phyloP scores from a whole-genome alignment of 2,113 vertebrate genomes.

The Lethenteron reissneri region DNA sequence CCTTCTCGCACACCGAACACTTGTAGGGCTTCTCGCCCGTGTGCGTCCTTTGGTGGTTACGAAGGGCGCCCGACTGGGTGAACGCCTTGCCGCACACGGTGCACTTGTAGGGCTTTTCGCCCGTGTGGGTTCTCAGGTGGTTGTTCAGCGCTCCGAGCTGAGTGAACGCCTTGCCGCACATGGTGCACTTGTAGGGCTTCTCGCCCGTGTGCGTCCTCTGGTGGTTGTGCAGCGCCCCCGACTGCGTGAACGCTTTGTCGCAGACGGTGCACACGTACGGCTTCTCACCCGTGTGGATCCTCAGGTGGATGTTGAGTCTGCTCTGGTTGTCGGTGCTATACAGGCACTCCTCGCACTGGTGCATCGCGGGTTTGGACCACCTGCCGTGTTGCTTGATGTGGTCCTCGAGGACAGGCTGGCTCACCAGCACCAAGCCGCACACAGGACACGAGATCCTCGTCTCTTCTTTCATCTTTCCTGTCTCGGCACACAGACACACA shows the following conservation, averaged over 20 bases:
- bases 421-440: background rate
- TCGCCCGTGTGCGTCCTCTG: conserved; percentile 1
- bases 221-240: background rate
- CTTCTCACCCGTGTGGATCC: conserved; percentile 5
- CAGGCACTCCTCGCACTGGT: background rate
- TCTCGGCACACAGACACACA: no score
- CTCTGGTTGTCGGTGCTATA: conserved; percentile 1
- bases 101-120: background rate
- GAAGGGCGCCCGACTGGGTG: background rate
- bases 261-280: background rate
- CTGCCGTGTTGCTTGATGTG: background rate
- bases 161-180: background rate
- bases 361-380: background rate
- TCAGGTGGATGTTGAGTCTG: background rate
- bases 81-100: conserved; percentile 2
- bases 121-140: background rate
- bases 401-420: background rate
- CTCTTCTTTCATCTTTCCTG: no score
- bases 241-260: background rate
- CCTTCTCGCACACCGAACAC: conserved; percentile 2
- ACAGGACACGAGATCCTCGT: no score
- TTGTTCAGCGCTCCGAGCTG: background rate
- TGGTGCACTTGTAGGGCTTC: conserved; percentile 2
- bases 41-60: background rate
- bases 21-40: background rate